Conservation (phyloP, 2,113 vertebrate species). For the Notarius quadriscutis region DNA sequence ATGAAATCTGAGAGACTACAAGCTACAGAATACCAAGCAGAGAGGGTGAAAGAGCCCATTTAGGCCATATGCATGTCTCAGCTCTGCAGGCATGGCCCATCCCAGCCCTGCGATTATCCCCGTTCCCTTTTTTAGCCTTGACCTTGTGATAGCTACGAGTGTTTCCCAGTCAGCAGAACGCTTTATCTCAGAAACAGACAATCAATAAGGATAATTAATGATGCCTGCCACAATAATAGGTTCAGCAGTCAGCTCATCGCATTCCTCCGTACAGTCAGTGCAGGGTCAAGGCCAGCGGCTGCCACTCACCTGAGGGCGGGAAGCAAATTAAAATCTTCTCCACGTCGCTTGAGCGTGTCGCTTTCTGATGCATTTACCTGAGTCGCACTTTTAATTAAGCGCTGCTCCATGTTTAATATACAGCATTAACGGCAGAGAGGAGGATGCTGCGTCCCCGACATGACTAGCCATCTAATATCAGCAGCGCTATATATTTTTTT, state of each 20-base stretch:
- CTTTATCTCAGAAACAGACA: conserved; percentile 99
- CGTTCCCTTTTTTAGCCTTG: conserved; percentile 89
- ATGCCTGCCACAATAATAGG: conserved; percentile 99
- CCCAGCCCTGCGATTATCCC: conserved; percentile 78
- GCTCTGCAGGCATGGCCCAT: conserved; percentile 30
- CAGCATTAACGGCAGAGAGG: conserved; percentile 65
- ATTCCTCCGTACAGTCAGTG: conserved; percentile 98
- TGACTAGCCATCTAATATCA: conserved; percentile 73
- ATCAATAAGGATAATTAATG: conserved; percentile 99
- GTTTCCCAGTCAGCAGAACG: conserved; percentile 99
- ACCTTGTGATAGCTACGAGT: conserved; percentile 93
- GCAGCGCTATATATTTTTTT: conserved; percentile 55
- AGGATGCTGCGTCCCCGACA: conserved; percentile 55
- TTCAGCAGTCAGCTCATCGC: conserved; percentile 98
- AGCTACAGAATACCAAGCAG: background rate
- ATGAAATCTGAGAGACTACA: conserved; percentile 18
- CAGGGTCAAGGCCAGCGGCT: conserved; percentile 95
- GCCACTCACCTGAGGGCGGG: conserved; percentile 91
- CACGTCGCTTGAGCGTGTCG: conserved; percentile 79
- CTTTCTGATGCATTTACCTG: conserved; percentile 71
- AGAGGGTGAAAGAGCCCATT: background rate
- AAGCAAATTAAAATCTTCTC: conserved; percentile 98
- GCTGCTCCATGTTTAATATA: conserved; percentile 72
- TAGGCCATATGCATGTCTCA: conserved; percentile 57
- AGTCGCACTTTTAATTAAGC: conserved; percentile 72